These are phyloP conservation scores for Notospermus geniculatus DNA, from an alignment of 1,140 invertebrate genomes.

Conservation along the genomic window DNA sequence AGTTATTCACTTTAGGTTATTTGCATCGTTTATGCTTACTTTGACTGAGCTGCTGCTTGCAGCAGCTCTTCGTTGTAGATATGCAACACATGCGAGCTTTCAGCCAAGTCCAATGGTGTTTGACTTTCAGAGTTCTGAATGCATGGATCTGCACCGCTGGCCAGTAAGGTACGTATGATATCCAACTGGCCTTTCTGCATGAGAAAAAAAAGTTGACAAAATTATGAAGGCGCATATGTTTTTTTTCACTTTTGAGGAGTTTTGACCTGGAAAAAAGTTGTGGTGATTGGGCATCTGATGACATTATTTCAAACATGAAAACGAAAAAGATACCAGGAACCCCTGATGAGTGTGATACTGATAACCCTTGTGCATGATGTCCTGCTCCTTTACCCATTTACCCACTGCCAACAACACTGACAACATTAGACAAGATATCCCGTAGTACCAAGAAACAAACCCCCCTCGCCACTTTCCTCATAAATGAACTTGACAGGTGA, in stretches of 20 bases:
- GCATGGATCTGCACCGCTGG: constrained; percentile 63
- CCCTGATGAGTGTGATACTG: too few species aligned
- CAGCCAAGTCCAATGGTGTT: constrained; percentile 61
- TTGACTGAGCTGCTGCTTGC: constrained; percentile 64
- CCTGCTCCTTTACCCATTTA: too few species aligned
- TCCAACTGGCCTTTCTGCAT: constrained; percentile 62
- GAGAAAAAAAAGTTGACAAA: constrained; percentile 19
- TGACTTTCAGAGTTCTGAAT: constrained; percentile 61
- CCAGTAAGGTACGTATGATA: constrained; percentile 63
- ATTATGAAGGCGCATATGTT: neutral
- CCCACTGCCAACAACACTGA: too few species aligned
- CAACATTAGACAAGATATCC: too few species aligned
- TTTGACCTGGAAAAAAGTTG: neutral
- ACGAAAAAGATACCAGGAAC: too few species aligned
- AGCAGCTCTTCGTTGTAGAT: constrained; percentile 67
- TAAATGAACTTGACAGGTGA: too few species aligned
- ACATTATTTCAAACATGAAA: too few species aligned
- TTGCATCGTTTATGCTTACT: constrained; percentile 56
- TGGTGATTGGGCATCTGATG: too few species aligned
- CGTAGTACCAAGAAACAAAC: too few species aligned
- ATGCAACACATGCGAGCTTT: constrained; percentile 59
- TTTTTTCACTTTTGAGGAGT: neutral
- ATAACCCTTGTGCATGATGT: too few species aligned
- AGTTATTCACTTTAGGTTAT: too few species aligned
- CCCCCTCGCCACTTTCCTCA: too few species aligned